Evolutionary conservation across 2,888 invertebrate genomes (phyloP).

Genomic region (Drosophila cracens): DNA sequence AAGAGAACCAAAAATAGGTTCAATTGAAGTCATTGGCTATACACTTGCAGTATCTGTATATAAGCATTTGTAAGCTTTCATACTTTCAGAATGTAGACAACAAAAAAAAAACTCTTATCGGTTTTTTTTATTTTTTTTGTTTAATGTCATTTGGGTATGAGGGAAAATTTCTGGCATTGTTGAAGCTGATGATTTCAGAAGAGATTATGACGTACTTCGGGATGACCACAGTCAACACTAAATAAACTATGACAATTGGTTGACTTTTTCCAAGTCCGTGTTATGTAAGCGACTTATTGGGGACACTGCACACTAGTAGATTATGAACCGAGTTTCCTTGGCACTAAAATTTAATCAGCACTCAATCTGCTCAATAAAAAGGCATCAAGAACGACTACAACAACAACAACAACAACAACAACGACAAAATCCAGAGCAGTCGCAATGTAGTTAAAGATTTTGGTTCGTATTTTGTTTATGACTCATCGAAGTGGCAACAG

Average conservation of each 20-base stretch:
- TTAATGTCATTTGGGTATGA: conserved; percentile 29
- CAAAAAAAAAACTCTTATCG: conserved; percentile 42
- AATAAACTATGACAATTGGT: conserved; percentile 10
- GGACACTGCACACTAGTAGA: conserved; percentile 39
- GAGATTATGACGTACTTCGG: not conserved
- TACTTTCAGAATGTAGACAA: not conserved
- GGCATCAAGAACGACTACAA: conserved; percentile 8
- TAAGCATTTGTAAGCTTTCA: not conserved
- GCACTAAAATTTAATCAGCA: conserved; percentile 61
- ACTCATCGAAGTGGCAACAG: conserved; percentile 52
- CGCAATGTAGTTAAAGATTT: conserved; percentile 36
- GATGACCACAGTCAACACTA: conserved; percentile 15
- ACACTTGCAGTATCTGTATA: conserved; percentile 9
- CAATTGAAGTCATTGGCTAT: conserved; percentile 28
- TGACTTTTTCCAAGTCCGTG: conserved; percentile 1
- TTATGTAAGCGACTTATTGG: conserved; percentile 42
- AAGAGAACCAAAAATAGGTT: not conserved
- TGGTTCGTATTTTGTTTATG: conserved; percentile 33
- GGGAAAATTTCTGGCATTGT: conserved; percentile 35
- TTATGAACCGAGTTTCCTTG: conserved; percentile 45
- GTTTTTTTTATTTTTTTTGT: conserved; percentile 3
- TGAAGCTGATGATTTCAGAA: conserved; percentile 11
- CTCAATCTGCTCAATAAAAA: conserved; percentile 55
- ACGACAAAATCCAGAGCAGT: conserved; percentile 9
- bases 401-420: conserved; percentile 1